phyloP scores from a whole-genome alignment of 2,797 vertebrate genomes.

The Pseudopleuronectes americanus region DNA sequence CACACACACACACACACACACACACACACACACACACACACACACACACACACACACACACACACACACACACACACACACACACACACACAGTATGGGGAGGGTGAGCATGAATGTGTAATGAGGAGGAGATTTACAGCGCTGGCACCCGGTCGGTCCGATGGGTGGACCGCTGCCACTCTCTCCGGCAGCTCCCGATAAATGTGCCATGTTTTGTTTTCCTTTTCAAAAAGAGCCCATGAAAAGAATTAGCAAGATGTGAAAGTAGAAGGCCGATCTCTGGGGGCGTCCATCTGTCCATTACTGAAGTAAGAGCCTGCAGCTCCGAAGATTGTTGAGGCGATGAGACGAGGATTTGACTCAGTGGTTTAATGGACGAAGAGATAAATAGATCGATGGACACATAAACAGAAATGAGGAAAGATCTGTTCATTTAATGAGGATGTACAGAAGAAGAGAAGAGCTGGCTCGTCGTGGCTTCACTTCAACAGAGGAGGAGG shows the following conservation, averaged over 20 bases:
- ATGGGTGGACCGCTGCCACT: slow-evolving; percentile 61
- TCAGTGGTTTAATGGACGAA: slow-evolving; percentile 9
- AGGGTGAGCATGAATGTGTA: slow-evolving; percentile 29
- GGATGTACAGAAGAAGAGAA: no score
- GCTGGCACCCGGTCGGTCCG: slow-evolving; percentile 59
- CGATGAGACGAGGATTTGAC: slow-evolving; percentile 54
- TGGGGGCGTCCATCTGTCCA: slow-evolving; percentile 75
- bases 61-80: slow-evolving; percentile 27
- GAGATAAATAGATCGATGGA: not conserved
- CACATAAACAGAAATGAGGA: slow-evolving; percentile 15
- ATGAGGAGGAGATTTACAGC: slow-evolving; percentile 66
- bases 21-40: no score
- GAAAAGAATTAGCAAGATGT: slow-evolving; percentile 76
- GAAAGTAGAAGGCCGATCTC: slow-evolving; percentile 68
- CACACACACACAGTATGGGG: no score
- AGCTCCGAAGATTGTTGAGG: slow-evolving; percentile 36
- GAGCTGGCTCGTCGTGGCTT: not conserved
- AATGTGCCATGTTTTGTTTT: slow-evolving; percentile 71
- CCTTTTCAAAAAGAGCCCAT: slow-evolving; percentile 57
- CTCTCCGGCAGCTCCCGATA: slow-evolving; percentile 35
- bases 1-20: not conserved
- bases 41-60: slow-evolving; percentile 26
- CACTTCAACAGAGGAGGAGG: slow-evolving; percentile 1
- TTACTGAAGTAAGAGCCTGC: slow-evolving; percentile 70
- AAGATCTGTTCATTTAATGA: not conserved